These are phyloP conservation scores for Craniophora ligustri DNA, from an alignment of 2,888 invertebrate species.

Conservation along the genomic window DNA sequence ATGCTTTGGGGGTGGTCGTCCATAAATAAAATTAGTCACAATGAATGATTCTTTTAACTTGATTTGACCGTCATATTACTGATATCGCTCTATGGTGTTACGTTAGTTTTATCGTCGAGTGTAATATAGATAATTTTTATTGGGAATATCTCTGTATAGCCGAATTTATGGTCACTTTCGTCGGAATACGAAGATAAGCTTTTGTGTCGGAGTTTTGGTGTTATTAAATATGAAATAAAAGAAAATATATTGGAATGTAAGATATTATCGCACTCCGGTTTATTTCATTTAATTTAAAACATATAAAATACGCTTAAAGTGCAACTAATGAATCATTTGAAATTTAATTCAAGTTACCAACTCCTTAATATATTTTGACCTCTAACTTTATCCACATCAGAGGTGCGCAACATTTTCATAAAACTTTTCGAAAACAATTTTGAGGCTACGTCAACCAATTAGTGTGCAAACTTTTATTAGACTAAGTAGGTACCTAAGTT, in stretches of 20 bases:
- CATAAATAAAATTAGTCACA: slow-evolving; percentile 87
- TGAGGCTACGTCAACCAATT: slow-evolving; percentile 23
- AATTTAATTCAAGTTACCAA: not conserved
- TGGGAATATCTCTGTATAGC: slow-evolving; percentile 52
- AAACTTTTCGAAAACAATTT: not conserved
- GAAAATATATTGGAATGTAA: slow-evolving; percentile 7
- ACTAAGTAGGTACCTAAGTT: slow-evolving; percentile 26
- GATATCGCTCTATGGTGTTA: slow-evolving; percentile 52
- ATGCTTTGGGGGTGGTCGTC: slow-evolving; percentile 76
- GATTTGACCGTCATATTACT: slow-evolving; percentile 65
- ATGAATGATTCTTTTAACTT: slow-evolving; percentile 76
- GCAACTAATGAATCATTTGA: not conserved
- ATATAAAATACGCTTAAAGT: too few species aligned
- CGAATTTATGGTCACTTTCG: slow-evolving; percentile 58
- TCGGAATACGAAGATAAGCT: slow-evolving; percentile 48
- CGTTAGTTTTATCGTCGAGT: slow-evolving; percentile 45
- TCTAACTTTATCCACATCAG: not conserved
- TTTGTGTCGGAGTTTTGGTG: slow-evolving; percentile 32
- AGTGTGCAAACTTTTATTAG: slow-evolving; percentile 34
- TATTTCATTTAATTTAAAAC: not conserved
- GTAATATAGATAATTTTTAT: slow-evolving; percentile 66
- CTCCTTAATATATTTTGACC: too few species aligned
- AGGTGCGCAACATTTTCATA: not conserved
- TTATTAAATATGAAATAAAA: slow-evolving; percentile 25
- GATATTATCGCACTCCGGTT: not conserved